Conservation (phyloP, 2,797 vertebrate species). For the Helarctos malayanus region DNA sequence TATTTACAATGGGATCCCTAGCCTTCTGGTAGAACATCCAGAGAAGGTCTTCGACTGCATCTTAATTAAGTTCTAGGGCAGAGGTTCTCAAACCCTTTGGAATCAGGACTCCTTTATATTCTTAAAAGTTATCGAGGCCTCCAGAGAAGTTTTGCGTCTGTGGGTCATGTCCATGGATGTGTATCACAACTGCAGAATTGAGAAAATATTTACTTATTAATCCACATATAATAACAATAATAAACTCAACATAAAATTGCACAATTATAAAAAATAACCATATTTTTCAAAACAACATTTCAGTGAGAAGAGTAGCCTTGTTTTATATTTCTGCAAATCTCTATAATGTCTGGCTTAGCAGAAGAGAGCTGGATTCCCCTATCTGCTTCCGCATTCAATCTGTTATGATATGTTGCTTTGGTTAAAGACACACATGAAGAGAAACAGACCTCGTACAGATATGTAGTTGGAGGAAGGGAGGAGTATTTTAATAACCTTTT, state of each 20-base stretch:
- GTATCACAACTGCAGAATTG: not conserved
- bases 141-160: not conserved
- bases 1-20: not conserved
- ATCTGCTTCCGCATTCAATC: not conserved
- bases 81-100: slow-evolving; percentile 1
- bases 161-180: not conserved
- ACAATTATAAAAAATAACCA: slow-evolving; percentile 48
- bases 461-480: not conserved
- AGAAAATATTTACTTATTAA: not conserved
- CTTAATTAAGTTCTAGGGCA: slow-evolving; percentile 28
- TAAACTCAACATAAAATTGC: slow-evolving; percentile 5
- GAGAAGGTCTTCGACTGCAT: not conserved
- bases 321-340: slow-evolving; percentile 39
- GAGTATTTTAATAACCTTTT: slow-evolving; percentile 23
- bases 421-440: not conserved
- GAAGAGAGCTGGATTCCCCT: slow-evolving; percentile 4
- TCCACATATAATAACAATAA: not conserved
- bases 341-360: not conserved
- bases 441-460: slow-evolving; percentile 22
- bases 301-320: not conserved
- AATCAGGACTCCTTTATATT: not conserved
- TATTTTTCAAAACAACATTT: slow-evolving; percentile 50
- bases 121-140: not conserved
- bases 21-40: not conserved
- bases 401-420: slow-evolving; percentile 1